A percentile compares a stretch with the other conserved stretches of the same genome.
Evolutionary conservation across 1,140 invertebrate species (phyloP).

Genomic region (Hycleus cichorii): DNA sequence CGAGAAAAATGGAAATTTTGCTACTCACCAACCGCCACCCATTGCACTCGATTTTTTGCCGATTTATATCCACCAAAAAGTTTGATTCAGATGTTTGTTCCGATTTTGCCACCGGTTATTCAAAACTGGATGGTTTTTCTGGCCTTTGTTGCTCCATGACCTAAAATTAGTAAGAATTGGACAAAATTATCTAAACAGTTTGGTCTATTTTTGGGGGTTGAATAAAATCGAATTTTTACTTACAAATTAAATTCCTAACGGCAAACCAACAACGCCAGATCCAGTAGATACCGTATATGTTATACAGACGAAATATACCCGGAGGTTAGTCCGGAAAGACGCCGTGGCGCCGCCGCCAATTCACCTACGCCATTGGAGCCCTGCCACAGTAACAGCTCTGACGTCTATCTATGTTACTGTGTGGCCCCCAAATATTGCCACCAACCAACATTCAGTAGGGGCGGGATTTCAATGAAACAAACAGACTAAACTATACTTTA

Average conservation of each 20-base stretch:
- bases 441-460: slow-evolving; percentile 30
- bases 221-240: not conserved
- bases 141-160: too few relatives aligned
- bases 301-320: slow-evolving; percentile 10
- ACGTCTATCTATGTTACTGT: slow-evolving; percentile 28
- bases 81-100: not conserved
- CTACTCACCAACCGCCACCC: not conserved
- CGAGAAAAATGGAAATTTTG: too few relatives aligned
- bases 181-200: too few relatives aligned
- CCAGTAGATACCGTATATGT: not conserved
- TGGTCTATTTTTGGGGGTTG: too few relatives aligned
- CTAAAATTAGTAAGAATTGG: too few relatives aligned
- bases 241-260: slow-evolving; percentile 14
- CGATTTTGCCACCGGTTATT: not conserved
- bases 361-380: slow-evolving; percentile 33
- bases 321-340: slow-evolving; percentile 12
- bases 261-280: slow-evolving; percentile 18
- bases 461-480: slow-evolving; percentile 9
- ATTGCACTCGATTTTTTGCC: not conserved
- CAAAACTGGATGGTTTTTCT: too few relatives aligned
- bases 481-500: slow-evolving; percentile 17
- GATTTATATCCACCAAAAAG: not conserved
- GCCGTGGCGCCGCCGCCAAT: slow-evolving; percentile 31
- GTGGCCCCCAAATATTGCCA: slow-evolving; percentile 12
- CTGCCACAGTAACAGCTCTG: slow-evolving; percentile 31